phyloP scores from a whole-genome alignment of 1,140 invertebrate species.

The Apocrypta bakeri region DNA sequence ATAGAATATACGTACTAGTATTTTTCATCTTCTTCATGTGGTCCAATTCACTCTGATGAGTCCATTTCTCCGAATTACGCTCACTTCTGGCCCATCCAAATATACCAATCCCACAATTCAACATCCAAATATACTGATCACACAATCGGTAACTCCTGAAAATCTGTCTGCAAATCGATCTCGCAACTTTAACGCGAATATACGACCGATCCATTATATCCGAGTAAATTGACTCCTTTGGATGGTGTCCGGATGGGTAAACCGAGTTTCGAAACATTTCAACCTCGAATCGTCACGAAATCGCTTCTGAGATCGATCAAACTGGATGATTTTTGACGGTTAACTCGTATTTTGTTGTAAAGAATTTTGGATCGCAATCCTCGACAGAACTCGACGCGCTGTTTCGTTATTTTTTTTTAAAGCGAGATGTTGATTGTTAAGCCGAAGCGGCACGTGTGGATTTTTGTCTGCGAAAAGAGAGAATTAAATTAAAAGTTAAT shows the following conservation, averaged over 20 bases:
- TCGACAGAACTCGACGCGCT: not conserved
- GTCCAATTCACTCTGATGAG: not conserved
- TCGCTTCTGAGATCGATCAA: not conserved
- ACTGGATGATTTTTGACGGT: not conserved
- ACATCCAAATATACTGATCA: not conserved
- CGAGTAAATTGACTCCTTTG: not conserved
- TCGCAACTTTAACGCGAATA: not conserved
- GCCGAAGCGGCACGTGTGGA: not conserved
- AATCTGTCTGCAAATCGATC: not conserved
- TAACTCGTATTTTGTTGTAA: not conserved
- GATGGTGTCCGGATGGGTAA: not conserved
- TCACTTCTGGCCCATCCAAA: not conserved
- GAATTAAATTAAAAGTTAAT: too few species aligned
- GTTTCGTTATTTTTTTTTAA: too few species aligned
- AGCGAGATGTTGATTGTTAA: not conserved
- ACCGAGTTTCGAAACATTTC: not conserved
- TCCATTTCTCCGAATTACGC: not conserved
- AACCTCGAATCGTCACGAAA: not conserved
- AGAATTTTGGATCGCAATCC: too few species aligned
- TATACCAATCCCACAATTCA: not conserved
- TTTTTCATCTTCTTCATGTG: too few species aligned
- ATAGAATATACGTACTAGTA: too few species aligned
- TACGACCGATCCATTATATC: not conserved
- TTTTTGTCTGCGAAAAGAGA: too few species aligned
- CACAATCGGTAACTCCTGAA: not conserved